Conservation (phyloP, 2,797 vertebrate genomes). For the Enteromius radiatus region DNA sequence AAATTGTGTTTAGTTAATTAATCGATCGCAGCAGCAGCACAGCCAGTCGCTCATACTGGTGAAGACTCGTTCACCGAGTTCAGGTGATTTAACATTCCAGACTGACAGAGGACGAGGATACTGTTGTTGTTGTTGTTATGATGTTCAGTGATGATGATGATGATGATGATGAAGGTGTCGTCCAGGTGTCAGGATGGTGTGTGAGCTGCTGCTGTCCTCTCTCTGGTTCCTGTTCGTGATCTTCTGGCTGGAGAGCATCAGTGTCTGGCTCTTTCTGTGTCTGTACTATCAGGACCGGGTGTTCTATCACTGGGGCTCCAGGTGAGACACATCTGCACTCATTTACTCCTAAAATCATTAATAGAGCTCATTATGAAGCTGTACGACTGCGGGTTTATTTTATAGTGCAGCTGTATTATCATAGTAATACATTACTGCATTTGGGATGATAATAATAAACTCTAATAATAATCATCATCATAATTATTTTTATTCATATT, state of each 20-base stretch:
- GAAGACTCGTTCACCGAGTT: not conserved
- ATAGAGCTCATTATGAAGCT: not conserved
- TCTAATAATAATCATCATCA: not conserved
- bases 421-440: not conserved
- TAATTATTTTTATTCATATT: not conserved
- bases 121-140: no score
- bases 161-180: not conserved
- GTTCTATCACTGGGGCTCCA: constrained; percentile 78
- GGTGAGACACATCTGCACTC: constrained; percentile 62
- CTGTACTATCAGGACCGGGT: constrained; percentile 80
- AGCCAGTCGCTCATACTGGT: not conserved
- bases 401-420: not conserved
- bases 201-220: constrained; percentile 82
- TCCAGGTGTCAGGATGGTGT: constrained; percentile 76
- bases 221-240: constrained; percentile 84
- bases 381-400: no score
- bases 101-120: not conserved
- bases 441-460: not conserved
- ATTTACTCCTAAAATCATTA: not conserved
- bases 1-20: not conserved
- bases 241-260: constrained; percentile 85
- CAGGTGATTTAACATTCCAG: not conserved
- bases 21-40: not conserved
- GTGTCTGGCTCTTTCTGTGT: constrained; percentile 83
- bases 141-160: no score